phyloP scores from a whole-genome alignment of 2,797 vertebrate species.

The Spondyliosoma cantharus region DNA sequence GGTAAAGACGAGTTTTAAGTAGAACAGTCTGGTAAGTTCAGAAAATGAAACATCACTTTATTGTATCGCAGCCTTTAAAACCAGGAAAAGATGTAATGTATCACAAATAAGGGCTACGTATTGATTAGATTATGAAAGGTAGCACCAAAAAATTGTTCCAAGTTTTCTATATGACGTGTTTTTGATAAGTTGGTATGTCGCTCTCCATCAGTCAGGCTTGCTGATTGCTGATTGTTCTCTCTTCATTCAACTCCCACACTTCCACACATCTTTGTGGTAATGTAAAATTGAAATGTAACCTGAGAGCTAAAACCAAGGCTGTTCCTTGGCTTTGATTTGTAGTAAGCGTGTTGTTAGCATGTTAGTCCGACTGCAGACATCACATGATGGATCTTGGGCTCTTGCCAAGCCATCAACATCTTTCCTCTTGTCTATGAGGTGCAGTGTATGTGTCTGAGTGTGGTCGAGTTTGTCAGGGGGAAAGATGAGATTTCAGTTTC shows the following conservation, averaged over 20 bases:
- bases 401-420: constrained; percentile 66
- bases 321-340: constrained; percentile 60
- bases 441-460: constrained; percentile 1
- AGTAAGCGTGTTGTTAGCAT: constrained; percentile 51
- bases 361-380: constrained; percentile 45
- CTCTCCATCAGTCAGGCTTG: constrained; percentile 8
- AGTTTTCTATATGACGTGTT: neutral
- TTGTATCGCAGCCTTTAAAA: no score
- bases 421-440: constrained; percentile 44
- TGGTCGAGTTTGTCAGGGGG: constrained; percentile 1
- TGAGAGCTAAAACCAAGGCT: constrained; percentile 38
- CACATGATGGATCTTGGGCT: constrained; percentile 72
- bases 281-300: constrained; percentile 65
- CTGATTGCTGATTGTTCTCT: neutral
- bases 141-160: neutral
- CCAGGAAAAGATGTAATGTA: neutral
- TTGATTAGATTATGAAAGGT: neutral
- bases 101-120: neutral
- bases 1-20: no score
- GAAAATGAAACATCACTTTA: no score
- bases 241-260: neutral
- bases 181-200: neutral
- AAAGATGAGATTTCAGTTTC: constrained; percentile 82
- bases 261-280: neutral
- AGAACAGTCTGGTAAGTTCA: no score